These are phyloP conservation scores for Ptychodera flava DNA, from an alignment of 35 echinoderm and acorn worm species.

Conservation along the genomic window DNA sequence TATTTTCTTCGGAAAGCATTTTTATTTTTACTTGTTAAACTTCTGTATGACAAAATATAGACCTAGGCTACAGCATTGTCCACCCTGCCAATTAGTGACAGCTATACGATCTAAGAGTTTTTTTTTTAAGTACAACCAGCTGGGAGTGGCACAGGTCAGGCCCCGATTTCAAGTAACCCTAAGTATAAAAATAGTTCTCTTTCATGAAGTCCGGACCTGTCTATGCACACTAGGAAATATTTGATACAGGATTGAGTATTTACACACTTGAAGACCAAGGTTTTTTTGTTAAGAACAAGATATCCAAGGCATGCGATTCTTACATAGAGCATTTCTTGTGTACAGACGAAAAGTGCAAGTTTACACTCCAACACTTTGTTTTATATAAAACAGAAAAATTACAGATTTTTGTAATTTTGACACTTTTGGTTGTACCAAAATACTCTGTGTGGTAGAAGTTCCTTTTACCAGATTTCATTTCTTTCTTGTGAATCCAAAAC, in stretches of 20 bases:
- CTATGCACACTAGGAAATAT: neutral
- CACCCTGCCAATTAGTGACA: neutral
- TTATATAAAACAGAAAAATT: too few relatives aligned
- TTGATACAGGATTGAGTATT: neutral
- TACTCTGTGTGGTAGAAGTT: too few relatives aligned
- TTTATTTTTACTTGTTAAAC: constrained; percentile 54
- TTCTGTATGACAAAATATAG: constrained; percentile 57
- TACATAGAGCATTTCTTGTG: neutral
- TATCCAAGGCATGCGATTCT: neutral
- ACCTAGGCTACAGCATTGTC: constrained; percentile 6
- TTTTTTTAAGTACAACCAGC: constrained; percentile 1
- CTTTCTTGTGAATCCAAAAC: too few relatives aligned
- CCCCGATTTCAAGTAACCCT: neutral
- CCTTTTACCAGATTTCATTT: too few relatives aligned
- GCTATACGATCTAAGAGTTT: too few relatives aligned
- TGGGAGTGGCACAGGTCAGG: neutral
- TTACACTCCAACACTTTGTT: too few relatives aligned
- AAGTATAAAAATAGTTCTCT: constrained; percentile 2
- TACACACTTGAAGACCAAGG: neutral
- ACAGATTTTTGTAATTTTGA: too few relatives aligned
- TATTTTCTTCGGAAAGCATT: neutral
- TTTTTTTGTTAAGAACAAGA: too few relatives aligned
- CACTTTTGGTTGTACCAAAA: too few relatives aligned
- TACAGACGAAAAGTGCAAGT: too few relatives aligned
- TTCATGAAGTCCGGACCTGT: neutral